Percentiles rank a stretch among this genome's conserved stretches.
Conservation (phyloP, 2,888 invertebrate species). For the Heliothis peltigera region DNA sequence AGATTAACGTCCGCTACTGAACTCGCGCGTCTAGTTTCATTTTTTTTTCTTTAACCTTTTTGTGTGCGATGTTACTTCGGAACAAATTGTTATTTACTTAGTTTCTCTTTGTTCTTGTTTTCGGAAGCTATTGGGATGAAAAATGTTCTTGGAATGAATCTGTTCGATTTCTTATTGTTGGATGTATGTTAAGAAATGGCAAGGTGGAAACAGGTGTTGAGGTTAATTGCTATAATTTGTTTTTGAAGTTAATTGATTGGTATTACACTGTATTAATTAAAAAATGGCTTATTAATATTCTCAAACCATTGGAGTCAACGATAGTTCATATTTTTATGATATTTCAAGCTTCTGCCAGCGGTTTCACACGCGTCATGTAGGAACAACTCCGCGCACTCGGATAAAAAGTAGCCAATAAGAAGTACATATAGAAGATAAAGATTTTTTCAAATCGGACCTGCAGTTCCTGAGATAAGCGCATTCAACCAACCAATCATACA, state of each 20-base stretch:
- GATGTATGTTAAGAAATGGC: slow-evolving; percentile 2
- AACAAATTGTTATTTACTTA: slow-evolving; percentile 59
- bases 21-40: slow-evolving; percentile 56
- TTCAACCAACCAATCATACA: too few species aligned
- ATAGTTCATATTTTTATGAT: too few species aligned
- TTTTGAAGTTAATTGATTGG: neutral
- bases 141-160: slow-evolving; percentile 45
- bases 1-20: slow-evolving; percentile 70
- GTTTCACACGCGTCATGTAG: too few species aligned
- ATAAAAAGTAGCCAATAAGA: too few species aligned
- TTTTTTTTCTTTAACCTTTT: slow-evolving; percentile 58
- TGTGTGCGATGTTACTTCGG: slow-evolving; percentile 62
- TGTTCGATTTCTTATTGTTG: slow-evolving; percentile 20
- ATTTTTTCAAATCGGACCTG: too few species aligned
- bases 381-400: too few species aligned
- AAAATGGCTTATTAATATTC: too few species aligned
- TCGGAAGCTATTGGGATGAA: slow-evolving; percentile 52
- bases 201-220: slow-evolving; percentile 25
- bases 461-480: too few species aligned
- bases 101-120: slow-evolving; percentile 55
- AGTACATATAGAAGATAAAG: too few species aligned
- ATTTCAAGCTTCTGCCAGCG: too few species aligned
- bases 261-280: neutral
- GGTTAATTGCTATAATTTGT: slow-evolving; percentile 3
- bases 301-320: too few species aligned